These are phyloP conservation scores for Phyllotreta striolata DNA, from an alignment of 2,888 invertebrate genomes.

Conservation along the genomic window DNA sequence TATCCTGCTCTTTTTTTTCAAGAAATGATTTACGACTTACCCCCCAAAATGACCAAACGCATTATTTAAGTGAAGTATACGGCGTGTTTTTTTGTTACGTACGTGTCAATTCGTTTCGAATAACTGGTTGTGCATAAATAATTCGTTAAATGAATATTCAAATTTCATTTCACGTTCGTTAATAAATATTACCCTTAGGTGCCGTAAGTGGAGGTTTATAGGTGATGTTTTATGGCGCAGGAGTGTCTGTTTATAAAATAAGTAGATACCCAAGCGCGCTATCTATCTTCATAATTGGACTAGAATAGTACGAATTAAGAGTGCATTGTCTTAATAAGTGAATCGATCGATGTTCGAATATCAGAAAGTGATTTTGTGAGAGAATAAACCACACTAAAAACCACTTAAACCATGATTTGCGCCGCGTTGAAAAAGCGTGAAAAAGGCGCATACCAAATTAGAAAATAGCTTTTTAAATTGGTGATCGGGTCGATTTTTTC, in stretches of 20 bases:
- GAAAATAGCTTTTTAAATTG: conserved; percentile 39
- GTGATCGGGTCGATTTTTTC: conserved; percentile 43
- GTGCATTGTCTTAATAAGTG: background rate
- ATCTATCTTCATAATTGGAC: background rate
- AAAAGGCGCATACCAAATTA: conserved; percentile 33
- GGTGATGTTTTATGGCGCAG: conserved; percentile 17
- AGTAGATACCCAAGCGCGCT: background rate
- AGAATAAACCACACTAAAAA: conserved; percentile 14
- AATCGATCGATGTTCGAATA: too few relatives aligned
- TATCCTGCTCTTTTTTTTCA: conserved; percentile 24
- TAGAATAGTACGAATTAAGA: background rate
- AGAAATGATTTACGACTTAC: conserved; percentile 24
- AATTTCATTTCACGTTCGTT: conserved; percentile 32
- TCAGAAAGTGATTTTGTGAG: background rate
- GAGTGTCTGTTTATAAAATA: background rate
- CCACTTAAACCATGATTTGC: conserved; percentile 18
- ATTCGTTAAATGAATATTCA: conserved; percentile 33
- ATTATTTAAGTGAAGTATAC: too few relatives aligned
- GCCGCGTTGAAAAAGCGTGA: conserved; percentile 18
- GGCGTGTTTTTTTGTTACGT: conserved; percentile 23
- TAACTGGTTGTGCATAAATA: conserved; percentile 34
- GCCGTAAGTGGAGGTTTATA: background rate
- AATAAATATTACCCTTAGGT: conserved; percentile 26
- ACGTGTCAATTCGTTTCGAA: conserved; percentile 33
- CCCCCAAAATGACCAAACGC: conserved; percentile 16